Conservation (phyloP, 2,113 vertebrate species). For the Ictalurus punctatus region DNA sequence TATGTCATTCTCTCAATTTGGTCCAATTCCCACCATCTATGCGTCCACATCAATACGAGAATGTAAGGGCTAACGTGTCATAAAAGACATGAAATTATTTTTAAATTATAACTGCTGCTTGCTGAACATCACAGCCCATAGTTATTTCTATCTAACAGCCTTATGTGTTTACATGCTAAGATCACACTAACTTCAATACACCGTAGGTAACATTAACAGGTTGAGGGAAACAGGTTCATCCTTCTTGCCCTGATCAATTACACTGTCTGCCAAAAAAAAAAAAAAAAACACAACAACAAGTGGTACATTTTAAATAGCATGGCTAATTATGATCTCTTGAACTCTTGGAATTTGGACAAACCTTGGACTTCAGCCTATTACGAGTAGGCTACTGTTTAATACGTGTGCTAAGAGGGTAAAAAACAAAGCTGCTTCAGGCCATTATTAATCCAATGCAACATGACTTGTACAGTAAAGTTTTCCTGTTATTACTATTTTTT, state of each 20-base stretch:
- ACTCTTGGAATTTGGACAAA: neutral
- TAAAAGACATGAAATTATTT: too few relatives aligned
- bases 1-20: neutral
- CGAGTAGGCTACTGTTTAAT: neutral
- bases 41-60: neutral
- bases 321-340: neutral
- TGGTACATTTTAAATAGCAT: neutral
- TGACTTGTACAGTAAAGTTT: neutral
- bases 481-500: neutral
- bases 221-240: neutral
- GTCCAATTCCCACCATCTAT: neutral
- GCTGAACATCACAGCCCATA: neutral
- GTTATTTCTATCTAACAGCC: neutral
- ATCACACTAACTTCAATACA: neutral
- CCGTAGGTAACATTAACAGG: neutral
- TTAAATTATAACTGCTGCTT: too few relatives aligned
- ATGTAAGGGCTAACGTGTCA: neutral
- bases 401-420: neutral
- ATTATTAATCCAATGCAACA: neutral
- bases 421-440: neutral
- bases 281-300: too few relatives aligned
- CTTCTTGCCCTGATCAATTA: neutral
- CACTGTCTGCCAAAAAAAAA: too few relatives aligned
- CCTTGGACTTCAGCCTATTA: neutral
- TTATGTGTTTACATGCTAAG: neutral